Evolutionary conservation across 92 coral and sea anemone genomes (phyloP), one percentile per base, ranked within the genome.

Genomic region (Plumapathes pennacea): DNA sequence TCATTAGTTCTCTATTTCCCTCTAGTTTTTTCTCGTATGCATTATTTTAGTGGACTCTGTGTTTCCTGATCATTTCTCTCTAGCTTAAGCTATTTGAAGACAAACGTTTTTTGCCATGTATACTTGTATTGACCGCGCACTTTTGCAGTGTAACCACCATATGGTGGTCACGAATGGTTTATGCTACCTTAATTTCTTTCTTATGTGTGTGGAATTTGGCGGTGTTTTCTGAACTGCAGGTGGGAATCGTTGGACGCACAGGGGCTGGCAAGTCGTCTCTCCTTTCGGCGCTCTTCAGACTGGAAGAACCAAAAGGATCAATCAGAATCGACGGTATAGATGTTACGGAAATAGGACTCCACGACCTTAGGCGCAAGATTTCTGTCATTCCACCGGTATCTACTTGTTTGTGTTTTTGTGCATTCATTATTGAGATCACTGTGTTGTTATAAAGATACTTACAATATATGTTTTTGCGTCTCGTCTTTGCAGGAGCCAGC

Each of bases 231-330:
- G 22, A 26, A 3, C 2, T 44, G 15, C 38, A 90, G 97, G 90
- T 90, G 39, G 97, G 97, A 28, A 90, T 90, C 21, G 97, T 86
- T 40, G 97, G 97, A 14, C 90, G 95, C 14, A 82, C 95, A 13
- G 97, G 95, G 7, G 90, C 97, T 20, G 97, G 97, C 1, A 90
- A 90, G 49, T 86, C 97, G 13, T 90, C 97, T 4, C 71, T 90
- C 6, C 61, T 90, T 20, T 74, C 95, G 13, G 95, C 90, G 24
- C 56, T 90, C 19, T 43, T 90, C 14, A 81, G 97, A 14, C 70
- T 90, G 40, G 89, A 83, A 11, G 97, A 91, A 43, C 90, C 91
- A 3, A 61, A 25, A 32, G 97, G 97, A 25, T 44, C 59, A 20
- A 54, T 91, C 36, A 71, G 77, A 41, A 87, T 91, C 38, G 97